Base-by-base conservation (phyloP, 2,113 vertebrate species). In the Nyctibius bracteatus region DNA sequence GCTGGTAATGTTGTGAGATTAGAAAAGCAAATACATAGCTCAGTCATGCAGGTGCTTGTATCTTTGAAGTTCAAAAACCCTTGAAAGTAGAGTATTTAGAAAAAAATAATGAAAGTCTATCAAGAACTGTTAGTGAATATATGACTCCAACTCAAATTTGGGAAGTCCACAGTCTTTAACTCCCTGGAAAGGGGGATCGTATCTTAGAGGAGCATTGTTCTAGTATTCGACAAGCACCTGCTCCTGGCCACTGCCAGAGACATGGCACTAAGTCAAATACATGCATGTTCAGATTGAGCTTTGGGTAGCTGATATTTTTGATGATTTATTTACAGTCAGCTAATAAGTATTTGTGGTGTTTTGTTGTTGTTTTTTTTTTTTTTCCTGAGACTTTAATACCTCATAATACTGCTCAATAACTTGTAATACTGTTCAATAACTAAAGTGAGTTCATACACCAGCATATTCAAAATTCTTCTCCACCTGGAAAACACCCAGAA, bases 201-300 rank as follows among this genome's bases (percentile, higher is more conserved):
- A 18, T 43, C 10, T 31, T 37, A 37, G 28, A 12, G 9, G 14
- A 71, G 4, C 8, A n/a, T 52, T 0, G 0, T 35, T 52, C 28
- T 66, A 2, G 10, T 47, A 25, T 73, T 68, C 83, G 49, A 23
- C 31, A 67, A 61, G 7, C 14, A 33, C 37, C 44, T 67, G 31
- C 7, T 75, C 12, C 28, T 58, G 61, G 39, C 27, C 20, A 9
- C 5, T 68, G 30, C 44, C n/a, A 86, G 39, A 63, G 62, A 44
- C 2, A 1, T 14, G 27, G 22, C 4, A 13, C 12, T n/a, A 49
- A 67, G 12, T 79, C 30, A 82, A 78, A 43, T 18, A 12, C 3
- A 12, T 35, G 7, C 3, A 14, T 0, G 1, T 52, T n/a, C 35
- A 61, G 6, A 41, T 3, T 37, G 41, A 65, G 14, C 8, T 68